phyloP scores from a whole-genome alignment of 2,113 vertebrate species.

The Passer domesticus region DNA sequence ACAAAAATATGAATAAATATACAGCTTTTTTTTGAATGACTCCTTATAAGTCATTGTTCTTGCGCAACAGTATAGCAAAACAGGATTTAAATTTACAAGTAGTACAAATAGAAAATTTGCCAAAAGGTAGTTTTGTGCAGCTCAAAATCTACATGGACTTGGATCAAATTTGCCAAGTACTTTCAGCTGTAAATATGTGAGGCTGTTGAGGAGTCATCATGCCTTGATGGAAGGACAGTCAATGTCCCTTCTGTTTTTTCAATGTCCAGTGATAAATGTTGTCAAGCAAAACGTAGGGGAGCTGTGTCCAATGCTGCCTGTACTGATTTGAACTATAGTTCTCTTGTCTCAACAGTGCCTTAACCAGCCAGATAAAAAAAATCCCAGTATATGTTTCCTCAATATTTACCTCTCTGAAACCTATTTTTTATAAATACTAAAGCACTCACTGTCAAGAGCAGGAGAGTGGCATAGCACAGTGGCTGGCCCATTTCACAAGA shows the following conservation, averaged over 20 bases:
- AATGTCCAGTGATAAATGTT: background rate
- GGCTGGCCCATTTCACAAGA: background rate
- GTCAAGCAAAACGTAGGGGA: background rate
- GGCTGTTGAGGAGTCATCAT: background rate
- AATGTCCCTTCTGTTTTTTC: background rate
- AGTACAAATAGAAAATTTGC: background rate
- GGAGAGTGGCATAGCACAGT: background rate
- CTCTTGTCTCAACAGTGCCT: background rate
- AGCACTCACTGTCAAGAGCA: background rate
- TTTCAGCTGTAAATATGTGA: background rate
- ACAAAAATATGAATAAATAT: constrained; percentile 18
- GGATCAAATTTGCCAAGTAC: background rate
- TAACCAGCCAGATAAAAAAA: background rate
- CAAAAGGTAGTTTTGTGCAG: background rate
- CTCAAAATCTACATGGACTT: background rate
- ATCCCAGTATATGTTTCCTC: background rate
- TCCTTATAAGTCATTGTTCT: background rate
- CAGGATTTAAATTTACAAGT: background rate
- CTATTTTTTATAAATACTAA: background rate
- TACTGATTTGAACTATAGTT: background rate
- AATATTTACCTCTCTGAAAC: background rate
- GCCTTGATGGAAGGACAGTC: background rate
- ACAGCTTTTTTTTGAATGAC: background rate
- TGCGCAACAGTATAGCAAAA: background rate
- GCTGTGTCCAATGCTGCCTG: background rate